Percentiles rank a stretch among this genome's conserved stretches.
These are phyloP conservation scores for Lasioglossum vierecki DNA, from an alignment of 2,888 invertebrate species.

Conservation along the genomic window DNA sequence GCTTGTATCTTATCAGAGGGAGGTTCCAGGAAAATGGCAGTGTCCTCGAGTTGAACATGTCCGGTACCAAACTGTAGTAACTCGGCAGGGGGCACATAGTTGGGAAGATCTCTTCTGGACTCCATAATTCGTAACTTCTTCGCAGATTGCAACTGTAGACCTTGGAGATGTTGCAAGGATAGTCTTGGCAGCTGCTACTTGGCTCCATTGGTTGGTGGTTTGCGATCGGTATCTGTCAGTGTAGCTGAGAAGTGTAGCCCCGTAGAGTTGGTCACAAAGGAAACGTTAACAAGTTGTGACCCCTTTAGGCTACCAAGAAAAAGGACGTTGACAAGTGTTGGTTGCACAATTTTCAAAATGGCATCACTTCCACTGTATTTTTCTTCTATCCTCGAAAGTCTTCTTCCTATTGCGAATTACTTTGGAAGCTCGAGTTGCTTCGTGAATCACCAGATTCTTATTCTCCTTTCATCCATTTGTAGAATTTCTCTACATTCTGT, in stretches of 20 bases:
- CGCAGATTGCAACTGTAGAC: conserved; percentile 26
- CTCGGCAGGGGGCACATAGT: conserved; percentile 61
- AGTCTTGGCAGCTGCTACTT: conserved; percentile 27
- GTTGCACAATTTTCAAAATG: background rate
- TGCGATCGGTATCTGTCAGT: background rate
- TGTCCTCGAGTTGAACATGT: conserved; percentile 36
- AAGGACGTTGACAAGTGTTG: background rate
- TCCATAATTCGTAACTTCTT: conserved; percentile 53
- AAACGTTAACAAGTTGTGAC: background rate
- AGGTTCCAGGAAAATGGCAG: conserved; percentile 48
- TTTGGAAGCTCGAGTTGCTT: background rate
- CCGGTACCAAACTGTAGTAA: conserved; percentile 55
- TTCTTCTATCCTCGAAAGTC: background rate
- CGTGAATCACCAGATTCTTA: background rate
- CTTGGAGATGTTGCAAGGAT: conserved; percentile 33
- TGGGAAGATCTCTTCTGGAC: conserved; percentile 59
- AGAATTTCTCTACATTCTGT: background rate
- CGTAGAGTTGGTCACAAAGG: background rate
- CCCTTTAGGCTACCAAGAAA: background rate
- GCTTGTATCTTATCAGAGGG: conserved; percentile 59
- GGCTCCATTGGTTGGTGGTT: conserved; percentile 46
- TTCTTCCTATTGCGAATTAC: background rate
- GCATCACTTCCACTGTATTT: background rate
- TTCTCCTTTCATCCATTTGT: background rate
- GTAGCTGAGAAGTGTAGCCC: background rate